Evolutionary conservation across 2,888 invertebrate species (phyloP), one percentile per base, ranked within the genome.

Genomic region (Thymelicus lineola): DNA sequence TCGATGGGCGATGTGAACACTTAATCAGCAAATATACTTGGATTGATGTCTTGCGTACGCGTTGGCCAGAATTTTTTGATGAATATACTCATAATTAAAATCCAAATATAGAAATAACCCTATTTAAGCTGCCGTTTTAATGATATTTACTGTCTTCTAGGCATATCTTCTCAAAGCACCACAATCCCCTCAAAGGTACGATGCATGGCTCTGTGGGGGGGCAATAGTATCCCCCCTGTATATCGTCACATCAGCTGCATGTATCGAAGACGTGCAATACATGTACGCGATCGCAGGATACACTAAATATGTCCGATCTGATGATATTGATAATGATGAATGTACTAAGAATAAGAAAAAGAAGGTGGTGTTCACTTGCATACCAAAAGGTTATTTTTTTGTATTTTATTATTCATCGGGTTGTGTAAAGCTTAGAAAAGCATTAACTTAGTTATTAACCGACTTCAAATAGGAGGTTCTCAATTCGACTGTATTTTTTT

Each of bases 271-370:
- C 15, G 78, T 80, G 0, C 14, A 73, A 1, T 60, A 76, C 7
- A 72, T 80, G 55, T 81, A 79, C 60, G 81, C 77, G 0, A 73
- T 82, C n/a, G 79, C 79, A 7, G 83, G 81, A 0, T 79, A 81
- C 67, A 74, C 73, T 0, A 79, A 77, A 42, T 86, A 85, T 28
- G 79, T 87, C 0, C 55, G 66, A 1, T 45, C 71, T 3, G 42
- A 74, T 0, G 4, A 78, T 0, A 61, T 88, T 0, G 60, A 80
- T 0, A 42, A 10, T 0, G 76, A 89, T 55, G 0, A 10, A 0
- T 90, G 89, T 70, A 83, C 83, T 0, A 76, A 73, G 9, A 9
- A 45, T 0, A 78, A 60, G 58, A 87, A 80, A 62, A 88, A 84
- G 71, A 88, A 79, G 72, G 71, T 89, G 9, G 66, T 86, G 0